These are phyloP conservation scores for Erannis defoliaria DNA, from an alignment of 2,888 invertebrate species.

Conservation along the genomic window DNA sequence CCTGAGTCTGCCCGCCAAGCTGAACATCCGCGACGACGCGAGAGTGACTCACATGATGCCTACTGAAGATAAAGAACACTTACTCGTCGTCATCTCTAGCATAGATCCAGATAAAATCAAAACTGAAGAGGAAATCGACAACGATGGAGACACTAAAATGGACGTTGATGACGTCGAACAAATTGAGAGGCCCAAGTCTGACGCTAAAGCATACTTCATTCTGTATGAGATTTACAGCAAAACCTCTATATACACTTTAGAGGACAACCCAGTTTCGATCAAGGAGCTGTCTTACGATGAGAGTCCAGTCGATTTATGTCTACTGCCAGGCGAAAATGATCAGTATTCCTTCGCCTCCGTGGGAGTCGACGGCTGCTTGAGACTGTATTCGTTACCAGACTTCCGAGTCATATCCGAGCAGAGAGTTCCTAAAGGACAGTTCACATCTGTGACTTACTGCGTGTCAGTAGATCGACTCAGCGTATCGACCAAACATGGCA, in stretches of 20 bases:
- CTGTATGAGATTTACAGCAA: slow-evolving; percentile 74
- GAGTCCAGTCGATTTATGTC: slow-evolving; percentile 89
- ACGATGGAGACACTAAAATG: slow-evolving; percentile 77
- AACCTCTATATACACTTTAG: slow-evolving; percentile 73
- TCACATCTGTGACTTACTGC: slow-evolving; percentile 94
- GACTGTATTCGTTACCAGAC: slow-evolving; percentile 90
- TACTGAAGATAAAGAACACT: slow-evolving; percentile 89
- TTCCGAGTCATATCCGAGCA: slow-evolving; percentile 90
- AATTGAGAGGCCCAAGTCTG: slow-evolving; percentile 62
- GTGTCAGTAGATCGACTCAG: slow-evolving; percentile 95
- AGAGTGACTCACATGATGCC: slow-evolving; percentile 89
- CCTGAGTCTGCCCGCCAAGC: slow-evolving; percentile 81
- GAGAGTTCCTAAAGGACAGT: slow-evolving; percentile 89
- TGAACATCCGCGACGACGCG: slow-evolving; percentile 80
- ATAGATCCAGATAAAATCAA: slow-evolving; percentile 70
- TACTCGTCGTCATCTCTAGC: slow-evolving; percentile 87
- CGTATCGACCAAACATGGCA: slow-evolving; percentile 92
- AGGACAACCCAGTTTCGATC: slow-evolving; percentile 87
- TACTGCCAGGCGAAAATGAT: slow-evolving; percentile 87
- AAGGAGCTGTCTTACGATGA: slow-evolving; percentile 88
- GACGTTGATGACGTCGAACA: slow-evolving; percentile 74
- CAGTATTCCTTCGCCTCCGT: slow-evolving; percentile 90
- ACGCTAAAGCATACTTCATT: slow-evolving; percentile 72
- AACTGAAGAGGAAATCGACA: slow-evolving; percentile 65
- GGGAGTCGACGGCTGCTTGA: slow-evolving; percentile 91